Evolutionary conservation across 2,113 vertebrate species (phyloP).

Genomic region (Urocynchramus pylzowi): DNA sequence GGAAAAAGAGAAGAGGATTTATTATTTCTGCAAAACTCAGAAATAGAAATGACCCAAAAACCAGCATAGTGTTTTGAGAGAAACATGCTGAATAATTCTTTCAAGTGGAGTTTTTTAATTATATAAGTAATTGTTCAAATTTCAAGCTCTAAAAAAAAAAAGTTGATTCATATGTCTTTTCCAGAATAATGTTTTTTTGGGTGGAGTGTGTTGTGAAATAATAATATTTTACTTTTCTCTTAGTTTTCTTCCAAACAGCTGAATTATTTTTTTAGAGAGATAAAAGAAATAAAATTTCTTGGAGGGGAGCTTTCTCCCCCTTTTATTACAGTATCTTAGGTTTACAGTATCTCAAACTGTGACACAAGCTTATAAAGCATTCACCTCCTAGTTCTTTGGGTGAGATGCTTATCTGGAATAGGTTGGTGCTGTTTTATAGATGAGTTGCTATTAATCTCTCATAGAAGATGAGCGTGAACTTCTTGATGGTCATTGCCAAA

Average conservation of each 20-base stretch:
- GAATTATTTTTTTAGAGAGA: neutral
- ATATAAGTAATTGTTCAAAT: neutral
- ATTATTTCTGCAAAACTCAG: neutral
- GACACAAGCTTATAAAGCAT: neutral
- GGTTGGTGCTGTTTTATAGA: neutral
- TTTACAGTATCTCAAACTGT: neutral
- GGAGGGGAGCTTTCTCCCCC: neutral
- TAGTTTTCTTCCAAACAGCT: neutral
- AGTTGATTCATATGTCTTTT: neutral
- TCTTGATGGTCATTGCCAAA: neutral
- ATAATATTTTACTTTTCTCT: neutral
- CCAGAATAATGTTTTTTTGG: neutral
- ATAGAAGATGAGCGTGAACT: neutral
- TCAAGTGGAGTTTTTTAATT: neutral
- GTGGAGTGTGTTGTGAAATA: neutral
- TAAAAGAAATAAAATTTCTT: neutral
- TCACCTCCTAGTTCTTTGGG: neutral
- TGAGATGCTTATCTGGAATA: neutral
- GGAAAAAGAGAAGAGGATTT: neutral
- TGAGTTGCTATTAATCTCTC: neutral
- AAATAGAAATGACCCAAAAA: neutral
- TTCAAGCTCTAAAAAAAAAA: neutral
- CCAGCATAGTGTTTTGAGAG: neutral
- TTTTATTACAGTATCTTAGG: neutral
- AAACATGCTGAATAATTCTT: neutral